A percentile compares a stretch with the other conserved stretches of the same genome.
These are phyloP conservation scores for Lagodon rhomboides DNA, from an alignment of 2,797 vertebrate species.

Conservation along the genomic window DNA sequence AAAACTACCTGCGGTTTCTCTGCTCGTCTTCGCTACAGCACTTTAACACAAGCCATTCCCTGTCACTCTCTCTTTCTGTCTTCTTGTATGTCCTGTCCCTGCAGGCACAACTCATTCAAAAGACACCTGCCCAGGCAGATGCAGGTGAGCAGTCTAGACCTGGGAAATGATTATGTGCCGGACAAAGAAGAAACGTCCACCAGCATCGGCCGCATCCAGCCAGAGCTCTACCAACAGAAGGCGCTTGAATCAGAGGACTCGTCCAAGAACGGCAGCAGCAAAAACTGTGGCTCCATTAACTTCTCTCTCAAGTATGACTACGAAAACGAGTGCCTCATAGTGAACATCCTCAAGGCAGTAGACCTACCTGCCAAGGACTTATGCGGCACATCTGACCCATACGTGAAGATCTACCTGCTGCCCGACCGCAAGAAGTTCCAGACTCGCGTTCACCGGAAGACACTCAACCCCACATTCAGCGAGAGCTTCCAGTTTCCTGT, in stretches of 20 bases:
- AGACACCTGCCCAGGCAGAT: conserved; percentile 96
- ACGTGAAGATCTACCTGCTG: conserved; percentile 98
- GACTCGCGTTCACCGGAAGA: conserved; percentile 98
- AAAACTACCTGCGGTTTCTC: not conserved
- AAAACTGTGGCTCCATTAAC: conserved; percentile 96
- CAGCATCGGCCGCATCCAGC: conserved; percentile 97
- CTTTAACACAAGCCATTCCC: conserved; percentile 12
- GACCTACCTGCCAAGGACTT: conserved; percentile 98
- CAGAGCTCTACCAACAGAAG: conserved; percentile 96
- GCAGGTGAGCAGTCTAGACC: conserved; percentile 95
- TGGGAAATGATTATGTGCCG: conserved; percentile 88
- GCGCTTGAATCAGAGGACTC: conserved; percentile 90
- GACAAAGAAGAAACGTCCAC: conserved; percentile 91
- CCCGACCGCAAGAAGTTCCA: conserved; percentile 99
- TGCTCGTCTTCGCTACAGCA: not conserved
- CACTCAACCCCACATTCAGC: conserved; percentile 94
- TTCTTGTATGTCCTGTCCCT: conserved; percentile 15
- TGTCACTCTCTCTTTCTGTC: not conserved
- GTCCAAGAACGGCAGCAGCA: conserved; percentile 88
- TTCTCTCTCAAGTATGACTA: conserved; percentile 97
- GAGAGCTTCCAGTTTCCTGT: conserved; percentile 97
- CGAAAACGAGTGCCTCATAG: conserved; percentile 92
- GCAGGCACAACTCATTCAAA: conserved; percentile 97
- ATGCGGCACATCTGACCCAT: conserved; percentile 97
- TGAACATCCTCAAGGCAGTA: conserved; percentile 93